phyloP scores from a whole-genome alignment of 2,888 invertebrate genomes.

The Sinodicranocentrus sp. region DNA sequence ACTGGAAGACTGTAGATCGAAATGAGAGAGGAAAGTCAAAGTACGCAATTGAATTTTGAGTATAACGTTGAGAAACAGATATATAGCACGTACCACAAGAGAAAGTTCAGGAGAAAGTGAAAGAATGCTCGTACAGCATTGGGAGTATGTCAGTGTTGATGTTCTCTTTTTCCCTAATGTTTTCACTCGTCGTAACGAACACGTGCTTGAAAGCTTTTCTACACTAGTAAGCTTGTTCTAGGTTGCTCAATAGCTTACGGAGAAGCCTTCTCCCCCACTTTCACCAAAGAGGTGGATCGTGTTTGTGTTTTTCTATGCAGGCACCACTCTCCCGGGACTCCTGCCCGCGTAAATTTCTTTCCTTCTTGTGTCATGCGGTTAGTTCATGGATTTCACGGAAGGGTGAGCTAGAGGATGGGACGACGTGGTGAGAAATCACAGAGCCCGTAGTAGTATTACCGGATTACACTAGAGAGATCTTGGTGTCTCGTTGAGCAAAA shows the following conservation, averaged over 20 bases:
- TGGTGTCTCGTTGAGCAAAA: background rate
- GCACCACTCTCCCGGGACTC: conserved; percentile 47
- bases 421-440: background rate
- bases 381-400: conserved; percentile 26
- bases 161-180: background rate
- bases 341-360: conserved; percentile 56
- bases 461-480: conserved; percentile 38
- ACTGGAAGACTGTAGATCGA: background rate
- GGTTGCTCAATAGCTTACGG: no score
- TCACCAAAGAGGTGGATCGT: background rate
- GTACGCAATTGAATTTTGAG: conserved; percentile 48
- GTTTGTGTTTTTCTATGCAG: background rate
- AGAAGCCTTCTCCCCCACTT: background rate
- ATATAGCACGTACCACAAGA: conserved; percentile 15
- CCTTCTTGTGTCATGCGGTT: background rate
- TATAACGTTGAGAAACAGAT: conserved; percentile 27
- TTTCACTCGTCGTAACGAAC: background rate
- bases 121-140: background rate
- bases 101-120: conserved; percentile 5
- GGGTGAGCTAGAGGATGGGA: conserved; percentile 31
- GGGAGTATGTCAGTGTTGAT: background rate
- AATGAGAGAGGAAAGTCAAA: conserved; percentile 15
- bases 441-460: background rate
- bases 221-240: no score
- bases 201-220: background rate